phyloP scores from a whole-genome alignment of 1,140 invertebrate species.

The Drosophila teissieri region DNA sequence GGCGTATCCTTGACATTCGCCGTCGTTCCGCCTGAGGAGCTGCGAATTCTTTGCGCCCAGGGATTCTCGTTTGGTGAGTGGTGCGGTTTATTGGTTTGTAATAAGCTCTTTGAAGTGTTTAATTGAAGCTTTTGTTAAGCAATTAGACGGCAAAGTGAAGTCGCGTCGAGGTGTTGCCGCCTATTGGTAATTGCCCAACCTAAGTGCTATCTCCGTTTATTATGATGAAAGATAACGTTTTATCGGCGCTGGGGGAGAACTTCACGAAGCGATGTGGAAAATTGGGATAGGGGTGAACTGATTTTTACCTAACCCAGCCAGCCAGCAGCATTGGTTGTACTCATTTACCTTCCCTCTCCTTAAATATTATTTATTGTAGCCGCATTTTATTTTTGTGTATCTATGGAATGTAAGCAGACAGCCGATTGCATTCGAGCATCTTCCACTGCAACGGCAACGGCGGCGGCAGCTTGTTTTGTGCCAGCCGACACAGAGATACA shows the following conservation, averaged over 20 bases:
- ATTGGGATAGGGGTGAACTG: not conserved
- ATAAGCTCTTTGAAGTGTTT: slow-evolving; percentile 83
- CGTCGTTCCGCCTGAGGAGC: slow-evolving; percentile 45
- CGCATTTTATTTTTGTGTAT: slow-evolving; percentile 82
- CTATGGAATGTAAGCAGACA: slow-evolving; percentile 74
- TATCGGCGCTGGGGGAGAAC: slow-evolving; percentile 8
- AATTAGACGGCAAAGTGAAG: slow-evolving; percentile 77
- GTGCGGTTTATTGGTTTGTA: slow-evolving; percentile 81
- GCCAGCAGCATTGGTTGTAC: slow-evolving; percentile 18
- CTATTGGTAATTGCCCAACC: slow-evolving; percentile 42
- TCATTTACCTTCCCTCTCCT: slow-evolving; percentile 27
- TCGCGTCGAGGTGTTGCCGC: slow-evolving; percentile 44
- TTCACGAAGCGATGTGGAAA: slow-evolving; percentile 17
- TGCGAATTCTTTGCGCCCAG: slow-evolving; percentile 43
- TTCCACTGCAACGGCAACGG: slow-evolving; percentile 36
- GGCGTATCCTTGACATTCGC: slow-evolving; percentile 56
- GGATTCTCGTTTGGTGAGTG: slow-evolving; percentile 37
- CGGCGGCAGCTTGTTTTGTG: slow-evolving; percentile 15
- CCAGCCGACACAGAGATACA: slow-evolving; percentile 27
- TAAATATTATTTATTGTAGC: slow-evolving; percentile 79
- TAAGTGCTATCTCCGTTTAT: slow-evolving; percentile 40
- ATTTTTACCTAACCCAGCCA: slow-evolving; percentile 27
- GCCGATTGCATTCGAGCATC: slow-evolving; percentile 53
- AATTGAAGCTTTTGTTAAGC: slow-evolving; percentile 82
- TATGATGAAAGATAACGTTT: slow-evolving; percentile 29